A percentile compares a stretch with the other conserved stretches of the same genome.
phyloP scores from a whole-genome alignment of 2,113 vertebrate species.

The Elanus axillaris region DNA sequence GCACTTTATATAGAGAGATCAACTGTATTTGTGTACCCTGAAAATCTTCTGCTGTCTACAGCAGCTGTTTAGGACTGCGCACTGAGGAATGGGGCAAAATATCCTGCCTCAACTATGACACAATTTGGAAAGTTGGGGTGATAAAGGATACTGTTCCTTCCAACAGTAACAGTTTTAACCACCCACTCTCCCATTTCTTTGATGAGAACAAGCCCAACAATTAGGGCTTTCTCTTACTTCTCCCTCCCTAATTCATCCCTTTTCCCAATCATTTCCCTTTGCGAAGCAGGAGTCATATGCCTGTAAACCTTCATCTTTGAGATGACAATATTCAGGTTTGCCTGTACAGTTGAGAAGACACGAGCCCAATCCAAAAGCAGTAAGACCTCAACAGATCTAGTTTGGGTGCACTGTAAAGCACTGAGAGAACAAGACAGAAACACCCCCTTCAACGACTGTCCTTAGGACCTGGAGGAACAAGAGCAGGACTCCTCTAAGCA shows the following conservation, averaged over 20 bases:
- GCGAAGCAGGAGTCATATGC: accelerated
- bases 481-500: not conserved
- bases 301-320: not conserved
- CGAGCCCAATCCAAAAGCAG: accelerated
- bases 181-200: not conserved
- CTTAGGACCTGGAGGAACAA: not conserved
- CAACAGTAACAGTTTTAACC: not conserved
- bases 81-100: not conserved
- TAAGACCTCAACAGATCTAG: not conserved
- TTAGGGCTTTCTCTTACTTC: not conserved
- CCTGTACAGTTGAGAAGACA: not conserved
- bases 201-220: not conserved
- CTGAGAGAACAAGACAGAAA: not conserved
- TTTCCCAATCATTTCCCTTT: not conserved
- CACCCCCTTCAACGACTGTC: not conserved
- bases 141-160: not conserved
- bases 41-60: not conserved
- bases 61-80: not conserved
- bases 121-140: not conserved
- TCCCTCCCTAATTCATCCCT: not conserved
- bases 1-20: not conserved
- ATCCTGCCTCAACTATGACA: not conserved
- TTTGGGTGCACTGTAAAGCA: not conserved
- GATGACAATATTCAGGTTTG: not conserved
- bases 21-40: not conserved